A percentile compares a stretch with the other conserved stretches of the same genome.
Conservation (phyloP, 2,797 vertebrate genomes). For the Eurystomus glaucurus region DNA sequence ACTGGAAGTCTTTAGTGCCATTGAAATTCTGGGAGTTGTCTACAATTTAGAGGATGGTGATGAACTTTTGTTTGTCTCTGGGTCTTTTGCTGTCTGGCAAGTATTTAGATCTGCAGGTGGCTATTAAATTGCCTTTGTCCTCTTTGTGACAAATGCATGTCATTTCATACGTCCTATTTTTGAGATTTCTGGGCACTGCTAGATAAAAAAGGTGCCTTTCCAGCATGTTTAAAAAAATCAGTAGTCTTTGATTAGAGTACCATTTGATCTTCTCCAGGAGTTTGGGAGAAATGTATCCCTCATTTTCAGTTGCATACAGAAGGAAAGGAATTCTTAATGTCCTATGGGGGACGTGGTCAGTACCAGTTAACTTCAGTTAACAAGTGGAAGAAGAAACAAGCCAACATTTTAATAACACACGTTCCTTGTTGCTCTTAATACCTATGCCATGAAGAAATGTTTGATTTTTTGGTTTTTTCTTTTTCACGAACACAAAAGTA, state of each 20-base stretch:
- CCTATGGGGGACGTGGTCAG: background rate
- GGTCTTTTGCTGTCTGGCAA: background rate
- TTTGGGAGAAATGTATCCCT: background rate
- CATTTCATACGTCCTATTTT: background rate
- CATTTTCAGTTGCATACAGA: background rate
- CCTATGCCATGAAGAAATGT: background rate
- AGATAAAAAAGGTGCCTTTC: background rate
- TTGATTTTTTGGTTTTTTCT: background rate
- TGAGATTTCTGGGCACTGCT: background rate
- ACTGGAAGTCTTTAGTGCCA: background rate
- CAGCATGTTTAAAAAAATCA: background rate
- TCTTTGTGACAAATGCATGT: background rate
- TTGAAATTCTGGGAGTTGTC: background rate
- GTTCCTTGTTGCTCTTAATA: background rate
- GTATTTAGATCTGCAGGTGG: background rate
- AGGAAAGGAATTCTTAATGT: background rate
- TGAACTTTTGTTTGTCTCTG: background rate
- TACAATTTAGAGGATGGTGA: background rate
- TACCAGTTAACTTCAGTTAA: background rate
- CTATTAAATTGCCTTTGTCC: background rate
- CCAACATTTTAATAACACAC: background rate
- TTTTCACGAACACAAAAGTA: background rate
- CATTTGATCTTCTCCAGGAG: background rate
- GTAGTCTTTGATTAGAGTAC: background rate
- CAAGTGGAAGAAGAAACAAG: background rate